phyloP scores from a whole-genome alignment of 2,888 invertebrate species.

The Pomacea canaliculata region DNA sequence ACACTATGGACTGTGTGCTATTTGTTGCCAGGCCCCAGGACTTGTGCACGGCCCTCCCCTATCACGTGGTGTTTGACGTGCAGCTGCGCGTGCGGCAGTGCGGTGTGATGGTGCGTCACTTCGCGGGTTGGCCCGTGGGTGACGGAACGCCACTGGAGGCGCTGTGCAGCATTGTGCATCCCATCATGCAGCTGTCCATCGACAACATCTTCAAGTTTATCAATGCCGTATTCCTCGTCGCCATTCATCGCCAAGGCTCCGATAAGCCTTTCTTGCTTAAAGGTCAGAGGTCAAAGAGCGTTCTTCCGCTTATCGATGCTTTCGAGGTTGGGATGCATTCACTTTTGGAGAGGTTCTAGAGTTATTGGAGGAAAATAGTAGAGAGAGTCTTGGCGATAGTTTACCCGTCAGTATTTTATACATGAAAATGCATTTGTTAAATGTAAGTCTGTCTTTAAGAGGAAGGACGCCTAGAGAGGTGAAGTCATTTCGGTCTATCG shows the following conservation, averaged over 20 bases:
- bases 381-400: too few relatives aligned
- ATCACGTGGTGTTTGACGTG: slow-evolving; percentile 64
- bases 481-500: too few relatives aligned
- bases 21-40: slow-evolving; percentile 41
- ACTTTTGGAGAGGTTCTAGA: too few relatives aligned
- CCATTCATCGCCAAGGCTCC: slow-evolving; percentile 26
- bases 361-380: too few relatives aligned
- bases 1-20: not conserved
- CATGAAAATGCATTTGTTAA: too few relatives aligned
- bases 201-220: slow-evolving; percentile 58
- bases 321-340: not conserved
- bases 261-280: slow-evolving; percentile 17
- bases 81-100: slow-evolving; percentile 51
- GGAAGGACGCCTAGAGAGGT: too few relatives aligned
- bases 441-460: too few relatives aligned
- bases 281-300: slow-evolving; percentile 14
- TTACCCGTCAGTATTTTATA: too few relatives aligned
- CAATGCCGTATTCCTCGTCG: slow-evolving; percentile 60
- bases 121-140: slow-evolving; percentile 50
- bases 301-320: not conserved
- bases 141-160: slow-evolving; percentile 17
- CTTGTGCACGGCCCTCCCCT: slow-evolving; percentile 63
- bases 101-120: slow-evolving; percentile 55
- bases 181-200: slow-evolving; percentile 55
- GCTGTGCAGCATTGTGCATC: slow-evolving; percentile 54